Percentiles rank a stretch among this genome's conserved stretches.
Evolutionary conservation across 2,113 vertebrate species (phyloP).

Genomic region (Hyla sarda): DNA sequence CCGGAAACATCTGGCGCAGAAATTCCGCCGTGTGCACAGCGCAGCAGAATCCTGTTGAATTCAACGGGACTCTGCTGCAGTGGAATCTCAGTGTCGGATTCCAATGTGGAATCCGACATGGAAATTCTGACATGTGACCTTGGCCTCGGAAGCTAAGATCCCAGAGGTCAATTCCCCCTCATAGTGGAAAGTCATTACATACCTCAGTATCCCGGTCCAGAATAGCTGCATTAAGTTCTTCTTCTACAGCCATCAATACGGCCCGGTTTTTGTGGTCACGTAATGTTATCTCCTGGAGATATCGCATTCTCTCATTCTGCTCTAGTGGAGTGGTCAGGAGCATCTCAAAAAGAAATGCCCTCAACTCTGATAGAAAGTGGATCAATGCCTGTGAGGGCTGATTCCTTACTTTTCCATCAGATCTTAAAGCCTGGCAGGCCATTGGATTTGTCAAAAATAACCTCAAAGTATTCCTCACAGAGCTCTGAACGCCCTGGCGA

Average conservation of each 20-base stretch:
- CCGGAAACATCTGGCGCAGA: no score
- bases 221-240: slow-evolving; percentile 64
- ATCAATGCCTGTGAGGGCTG: slow-evolving; percentile 66
- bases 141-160: no score
- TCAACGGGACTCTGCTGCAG: no score
- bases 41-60: no score
- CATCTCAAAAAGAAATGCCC: slow-evolving; percentile 71
- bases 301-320: slow-evolving; percentile 66
- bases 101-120: no score
- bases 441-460: slow-evolving; percentile 65
- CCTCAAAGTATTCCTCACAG: slow-evolving; percentile 75
- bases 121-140: no score
- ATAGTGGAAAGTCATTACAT: slow-evolving; percentile 5
- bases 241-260: slow-evolving; percentile 61
- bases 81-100: no score
- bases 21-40: no score
- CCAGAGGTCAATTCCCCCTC: no score
- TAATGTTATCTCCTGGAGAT: slow-evolving; percentile 64
- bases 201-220: slow-evolving; percentile 75
- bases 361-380: slow-evolving; percentile 72
- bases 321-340: slow-evolving; percentile 74
- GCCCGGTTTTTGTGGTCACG: slow-evolving; percentile 64
- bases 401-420: background rate
- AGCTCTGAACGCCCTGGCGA: slow-evolving; percentile 65
- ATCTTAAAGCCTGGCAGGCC: slow-evolving; percentile 61